Evolutionary conservation across 2,888 invertebrate genomes (phyloP), one percentile per base, ranked within the genome.

Genomic region (Nematopogon swammerdamellus): DNA sequence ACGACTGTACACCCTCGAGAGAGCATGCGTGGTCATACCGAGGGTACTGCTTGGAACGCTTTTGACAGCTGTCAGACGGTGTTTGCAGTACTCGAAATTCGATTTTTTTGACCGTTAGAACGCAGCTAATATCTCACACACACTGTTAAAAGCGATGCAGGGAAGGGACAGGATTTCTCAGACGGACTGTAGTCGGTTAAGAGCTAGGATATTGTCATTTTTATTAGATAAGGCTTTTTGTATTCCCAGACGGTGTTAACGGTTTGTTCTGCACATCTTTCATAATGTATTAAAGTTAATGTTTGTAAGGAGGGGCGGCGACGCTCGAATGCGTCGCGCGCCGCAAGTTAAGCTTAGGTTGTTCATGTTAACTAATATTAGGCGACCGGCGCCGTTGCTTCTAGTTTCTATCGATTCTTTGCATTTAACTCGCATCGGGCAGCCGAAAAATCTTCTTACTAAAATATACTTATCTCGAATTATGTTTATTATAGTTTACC

Each of bases 331-430:
- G 63, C 70, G 67, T 70, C 61, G 65, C 70, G 68, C 70, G 65
- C 64, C 64, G 74, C 72, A 65, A 59, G 63, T 47, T 75, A 76
- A 74, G 72, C 67, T 68, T 71, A 72, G 70, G 64, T 71, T 63
- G 36, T 36, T 70, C 72, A 71, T 74, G 77, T 77, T 77, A 73
- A 68, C 71, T 76, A 76, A 67, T 75, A 64, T 68, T 74, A 76
- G 70, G 67, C 68, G 68, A 20, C 14, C 73, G 67, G 68, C 67
- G 68, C 70, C 64, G 64, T 70, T 65, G 75, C 75, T 75, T 72
- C 60, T 64, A 62, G 71, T 71, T 64, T 61, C 59, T 63, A 58
- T 57, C 59, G 57, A 63, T 67, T 61, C 49, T 62, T 67, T 63
- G 63, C 62, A 59, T 64, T 58, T 58, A 52, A 14, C 36, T 36